phyloP scores from a whole-genome alignment of 2,113 vertebrate genomes.

The Ctenomys sociabilis region DNA sequence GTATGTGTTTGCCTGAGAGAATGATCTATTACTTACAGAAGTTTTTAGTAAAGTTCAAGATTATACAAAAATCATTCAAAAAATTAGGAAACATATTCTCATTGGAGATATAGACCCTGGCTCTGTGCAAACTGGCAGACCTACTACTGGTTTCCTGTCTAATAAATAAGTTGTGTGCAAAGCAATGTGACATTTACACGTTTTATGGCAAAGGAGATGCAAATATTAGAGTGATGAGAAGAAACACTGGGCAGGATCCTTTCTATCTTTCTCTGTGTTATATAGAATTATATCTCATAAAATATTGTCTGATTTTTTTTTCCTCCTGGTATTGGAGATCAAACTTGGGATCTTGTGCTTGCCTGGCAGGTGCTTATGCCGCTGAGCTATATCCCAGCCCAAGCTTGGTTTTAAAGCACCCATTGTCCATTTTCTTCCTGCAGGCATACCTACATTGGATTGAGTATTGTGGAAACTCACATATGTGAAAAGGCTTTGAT shows the following conservation, averaged over 20 bases:
- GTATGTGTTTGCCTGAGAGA: neutral
- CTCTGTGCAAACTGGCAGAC: neutral
- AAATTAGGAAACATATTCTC: neutral
- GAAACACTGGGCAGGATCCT: neutral
- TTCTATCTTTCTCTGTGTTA: neutral
- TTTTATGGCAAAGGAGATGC: neutral
- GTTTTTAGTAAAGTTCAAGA: constrained; percentile 26
- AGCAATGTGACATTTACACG: neutral
- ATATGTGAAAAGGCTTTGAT: neutral
- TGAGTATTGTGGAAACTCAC: neutral
- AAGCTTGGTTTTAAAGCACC: neutral
- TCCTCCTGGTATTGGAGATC: no score
- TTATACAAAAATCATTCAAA: neutral
- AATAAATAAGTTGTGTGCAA: constrained; percentile 14
- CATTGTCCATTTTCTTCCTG: neutral
- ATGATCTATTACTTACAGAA: neutral
- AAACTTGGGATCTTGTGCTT: no score
- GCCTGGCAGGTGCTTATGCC: no score
- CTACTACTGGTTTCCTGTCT: neutral
- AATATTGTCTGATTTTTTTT: neutral
- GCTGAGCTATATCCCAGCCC: no score
- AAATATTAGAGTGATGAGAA: neutral
- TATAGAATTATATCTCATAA: neutral
- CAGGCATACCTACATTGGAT: neutral
- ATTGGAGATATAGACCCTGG: neutral